Evolutionary conservation across 2,797 vertebrate genomes (phyloP).

Genomic region (Calcarius lapponicus): DNA sequence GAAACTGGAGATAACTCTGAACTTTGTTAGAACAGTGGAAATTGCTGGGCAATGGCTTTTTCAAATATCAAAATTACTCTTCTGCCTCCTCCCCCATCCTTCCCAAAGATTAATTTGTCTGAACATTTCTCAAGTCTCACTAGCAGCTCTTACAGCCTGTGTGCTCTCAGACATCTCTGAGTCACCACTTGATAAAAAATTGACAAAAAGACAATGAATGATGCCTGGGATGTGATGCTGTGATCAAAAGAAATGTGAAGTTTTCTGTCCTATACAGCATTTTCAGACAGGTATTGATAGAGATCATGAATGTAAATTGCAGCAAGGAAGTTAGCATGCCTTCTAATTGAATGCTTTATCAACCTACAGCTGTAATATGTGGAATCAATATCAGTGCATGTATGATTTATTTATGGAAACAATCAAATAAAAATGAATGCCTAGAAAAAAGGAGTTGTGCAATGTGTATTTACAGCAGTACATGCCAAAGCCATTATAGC

Average conservation of each 20-base stretch:
- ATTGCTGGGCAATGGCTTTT: not conserved
- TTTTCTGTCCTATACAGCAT: not conserved
- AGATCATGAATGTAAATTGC: not conserved
- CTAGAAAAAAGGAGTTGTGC: not conserved
- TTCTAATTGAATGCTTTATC: not conserved
- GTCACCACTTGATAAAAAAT: not conserved
- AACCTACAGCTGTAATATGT: not conserved
- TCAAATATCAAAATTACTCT: not conserved
- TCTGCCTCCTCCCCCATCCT: not conserved
- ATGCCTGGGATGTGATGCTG: not conserved
- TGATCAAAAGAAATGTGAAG: not conserved
- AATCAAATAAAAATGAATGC: conserved; percentile 10
- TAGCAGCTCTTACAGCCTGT: not conserved
- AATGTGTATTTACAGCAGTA: conserved; percentile 30
- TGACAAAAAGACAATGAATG: not conserved
- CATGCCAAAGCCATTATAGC: not conserved
- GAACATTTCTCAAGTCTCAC: not conserved
- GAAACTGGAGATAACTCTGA: not conserved
- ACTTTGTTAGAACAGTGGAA: not conserved
- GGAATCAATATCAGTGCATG: not conserved
- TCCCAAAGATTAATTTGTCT: not conserved
- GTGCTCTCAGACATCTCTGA: not conserved
- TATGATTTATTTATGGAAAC: conserved; percentile 34
- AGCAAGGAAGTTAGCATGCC: not conserved
- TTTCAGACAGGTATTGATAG: not conserved